Base-by-base conservation (phyloP, 2,888 invertebrate species). In the Biston stratarius region DNA sequence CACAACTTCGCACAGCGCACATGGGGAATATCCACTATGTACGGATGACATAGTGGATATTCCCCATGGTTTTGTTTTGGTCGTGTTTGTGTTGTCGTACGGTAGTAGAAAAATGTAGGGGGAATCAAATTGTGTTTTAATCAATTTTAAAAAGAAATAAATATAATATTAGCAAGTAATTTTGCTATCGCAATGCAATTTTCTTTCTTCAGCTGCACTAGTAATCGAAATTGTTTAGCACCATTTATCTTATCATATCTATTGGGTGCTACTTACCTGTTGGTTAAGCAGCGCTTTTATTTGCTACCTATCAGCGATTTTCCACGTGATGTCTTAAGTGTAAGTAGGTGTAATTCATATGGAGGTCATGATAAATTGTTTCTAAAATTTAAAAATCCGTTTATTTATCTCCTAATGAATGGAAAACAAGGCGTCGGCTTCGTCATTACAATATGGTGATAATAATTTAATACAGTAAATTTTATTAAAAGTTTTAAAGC, bases 241-340 rank as follows among this genome's bases (percentile, higher is more conserved):
- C 44, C 7, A 14, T 38, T 51, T 59, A 64, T 64, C 51, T 64
- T 59, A 64, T 64, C 64, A 14, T 63, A 57, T 57, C 42, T 24
- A 12, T 34, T 47, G 8, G 49, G 51, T 44, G 57, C 58, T 58
- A 38, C 24, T 24, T 24, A 24, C 24, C 1, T 24, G 3, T 24
- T 24, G 3, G 24, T 24, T 24, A 24, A 24, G 24, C 24, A 53
- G 53, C 53, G 47, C 47, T 15, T 48, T 14, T 33, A 56, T 6
- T 14, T 34, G 12, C 33, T 6, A 34, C 34, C 48, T 59, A 59
- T 53, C 59, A 24, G 36, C 36, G 10, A 24, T 47, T 47, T 36
- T 55, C 47, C 61, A 55, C 55, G 61, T 61, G 61, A 61, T 55
- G 36, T 7, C n/a, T 57, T 48, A 48, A 6, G 9, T 34, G 34